Evolutionary conservation across 2,888 invertebrate species (phyloP), one percentile per base, ranked within the genome.

Genomic region (Drosophila stalkeri): DNA sequence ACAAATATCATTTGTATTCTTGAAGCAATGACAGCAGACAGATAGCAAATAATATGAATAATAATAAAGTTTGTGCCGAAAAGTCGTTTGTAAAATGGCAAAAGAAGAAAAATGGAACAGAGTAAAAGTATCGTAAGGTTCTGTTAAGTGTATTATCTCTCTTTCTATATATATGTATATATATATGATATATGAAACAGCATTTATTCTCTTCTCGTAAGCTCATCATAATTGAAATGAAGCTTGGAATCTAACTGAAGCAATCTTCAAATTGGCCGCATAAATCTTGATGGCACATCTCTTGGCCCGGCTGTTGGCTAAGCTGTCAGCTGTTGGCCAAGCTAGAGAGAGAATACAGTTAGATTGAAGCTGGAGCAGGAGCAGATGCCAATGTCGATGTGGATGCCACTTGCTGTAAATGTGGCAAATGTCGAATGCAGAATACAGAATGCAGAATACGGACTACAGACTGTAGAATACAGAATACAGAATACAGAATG

Each of bases 321-420:
- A 37, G 80, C 75, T 88, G 83, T 82, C 82, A 69, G 73, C 55
- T 72, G 75, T 75, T 75, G 66, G 77, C 77, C 70, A 68, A 49
- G 72, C 73, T 69, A 66, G 73, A 64, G 77, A 64, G 35, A 16
- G 37, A 39, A 73, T 55, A 85, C 86, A 73, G 86, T 70, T 77
- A 77, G 54, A 44, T 66, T 27, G 55, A 39, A 49, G 52, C 47
- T 18, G 41, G 55, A 49, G 52, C 47, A 49, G 64, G 44, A 54
- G 62, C 69, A 71, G 73, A 72, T 72, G 75, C 63, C 77, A 57
- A 49, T 49, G 87, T 56, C 57, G 57, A 49, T 49, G 87, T 71
- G 76, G 71, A 70, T 83, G 89, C 77, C 87, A 83, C 87, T 83
- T 83, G 89, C 74, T 80, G 81, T 63, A 73, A 75, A 84, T 89